Evolutionary conservation across 2,888 invertebrate species (phyloP).

Genomic region (Thalpophila matura): DNA sequence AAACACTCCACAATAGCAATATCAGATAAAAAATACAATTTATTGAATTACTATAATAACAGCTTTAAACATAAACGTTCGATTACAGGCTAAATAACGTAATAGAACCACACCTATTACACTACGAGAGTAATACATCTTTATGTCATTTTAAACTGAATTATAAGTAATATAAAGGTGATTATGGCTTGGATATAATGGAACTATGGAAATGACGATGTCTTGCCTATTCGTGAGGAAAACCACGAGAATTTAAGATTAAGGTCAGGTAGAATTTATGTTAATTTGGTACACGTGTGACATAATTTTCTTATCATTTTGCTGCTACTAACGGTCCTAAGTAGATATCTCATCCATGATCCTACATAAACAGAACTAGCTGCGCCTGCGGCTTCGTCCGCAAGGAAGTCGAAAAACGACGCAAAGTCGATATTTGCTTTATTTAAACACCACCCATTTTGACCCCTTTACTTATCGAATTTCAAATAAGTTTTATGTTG

Average conservation of each 20-base stretch:
- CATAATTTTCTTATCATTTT: background rate
- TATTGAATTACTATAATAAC: conserved; percentile 39
- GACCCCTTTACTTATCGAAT: no score
- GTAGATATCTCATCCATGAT: no score
- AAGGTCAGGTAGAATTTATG: conserved; percentile 16
- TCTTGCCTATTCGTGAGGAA: conserved; percentile 16
- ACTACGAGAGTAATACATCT: background rate
- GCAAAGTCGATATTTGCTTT: no score
- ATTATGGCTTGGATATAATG: background rate
- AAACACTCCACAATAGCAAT: background rate
- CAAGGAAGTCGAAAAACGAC: no score
- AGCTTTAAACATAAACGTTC: conserved; percentile 7
- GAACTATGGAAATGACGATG: background rate
- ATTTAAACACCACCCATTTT: no score
- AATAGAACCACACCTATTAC: background rate
- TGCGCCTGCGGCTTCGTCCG: no score
- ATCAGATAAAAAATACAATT: background rate
- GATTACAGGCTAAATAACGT: conserved; percentile 14
- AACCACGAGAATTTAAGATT: conserved; percentile 28
- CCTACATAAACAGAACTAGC: no score
- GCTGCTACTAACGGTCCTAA: background rate
- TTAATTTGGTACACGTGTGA: conserved; percentile 6
- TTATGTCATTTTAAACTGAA: conserved; percentile 3
- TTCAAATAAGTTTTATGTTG: no score
- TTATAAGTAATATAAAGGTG: accelerated